Evolutionary conservation across 2,113 vertebrate genomes (phyloP), one percentile per base, ranked within the genome.

Genomic region (Cyanocitta stelleri): DNA sequence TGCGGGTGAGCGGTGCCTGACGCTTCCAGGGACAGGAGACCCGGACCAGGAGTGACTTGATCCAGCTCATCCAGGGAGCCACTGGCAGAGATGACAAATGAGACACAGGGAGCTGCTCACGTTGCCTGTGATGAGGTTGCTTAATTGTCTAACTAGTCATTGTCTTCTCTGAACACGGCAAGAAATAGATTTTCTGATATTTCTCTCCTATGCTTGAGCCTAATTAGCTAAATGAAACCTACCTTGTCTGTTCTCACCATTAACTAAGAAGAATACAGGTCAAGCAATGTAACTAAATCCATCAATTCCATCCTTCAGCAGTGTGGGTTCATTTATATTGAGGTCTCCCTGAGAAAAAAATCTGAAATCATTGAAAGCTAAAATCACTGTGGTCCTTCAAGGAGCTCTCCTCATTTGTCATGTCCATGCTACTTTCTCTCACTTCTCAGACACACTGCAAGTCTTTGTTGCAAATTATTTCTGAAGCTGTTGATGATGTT

Each of bases 131-230:
- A 21, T 46, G 67, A 52, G 71, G 62, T 19, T 80, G 16, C 33
- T 85, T 83, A 63, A 80, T 69, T 69, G 24, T 82, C 85, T 66
- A 14, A 54, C 44, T 16, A 78, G 49, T 74, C 66, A n/a, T 18
- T 75, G 84, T 54, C 52, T 66, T 27, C 49, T 72, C 78, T 51
- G 56, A 89, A 64, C 6, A 3, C 2, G 1, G 77, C 55, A 66
- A 56, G n/a, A 79, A 91, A 93, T 90, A 22, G 90, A 86, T 88
- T 86, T 95, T 86, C 37, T 94, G 75, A 37, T 77, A 23, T 69
- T 83, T 66, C 79, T 79, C 63, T 74, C 13, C 54, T 58, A 19
- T 66, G 7, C 33, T 54, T 37, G 54, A 58, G 79, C 46, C 63
- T 86, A 93, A 88, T 95, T 94, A 68, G 43, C 59, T 62, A 37